A percentile compares a stretch with the other conserved stretches of the same genome.
Conservation (phyloP, 1,140 invertebrate species). For the Philotrypesis tridentata region DNA sequence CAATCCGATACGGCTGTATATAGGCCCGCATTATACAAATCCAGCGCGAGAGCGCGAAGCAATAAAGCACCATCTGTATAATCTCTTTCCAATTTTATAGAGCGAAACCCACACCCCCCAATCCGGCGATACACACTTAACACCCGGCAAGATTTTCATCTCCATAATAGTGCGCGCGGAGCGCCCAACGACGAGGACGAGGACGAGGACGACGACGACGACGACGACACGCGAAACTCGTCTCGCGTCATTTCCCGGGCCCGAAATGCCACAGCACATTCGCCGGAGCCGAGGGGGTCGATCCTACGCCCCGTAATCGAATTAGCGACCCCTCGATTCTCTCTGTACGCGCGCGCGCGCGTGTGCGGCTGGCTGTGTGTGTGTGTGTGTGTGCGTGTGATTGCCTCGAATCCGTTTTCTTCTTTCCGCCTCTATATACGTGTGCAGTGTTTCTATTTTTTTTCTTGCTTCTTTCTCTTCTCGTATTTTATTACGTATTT, state of each 20-base stretch:
- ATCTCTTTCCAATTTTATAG: background rate
- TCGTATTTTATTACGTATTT: constrained; percentile 37
- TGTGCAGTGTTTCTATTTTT: too few relatives aligned
- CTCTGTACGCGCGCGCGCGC: too few relatives aligned
- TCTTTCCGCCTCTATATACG: too few relatives aligned
- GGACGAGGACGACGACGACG: too few relatives aligned
- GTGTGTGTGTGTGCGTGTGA: constrained; percentile 64
- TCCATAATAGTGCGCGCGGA: background rate
- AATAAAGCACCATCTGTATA: background rate
- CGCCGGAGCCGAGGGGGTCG: constrained; percentile 49
- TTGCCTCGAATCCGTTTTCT: constrained; percentile 59
- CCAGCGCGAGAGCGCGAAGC: too few relatives aligned
- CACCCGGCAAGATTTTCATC: constrained; percentile 27
- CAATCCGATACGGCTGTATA: background rate
- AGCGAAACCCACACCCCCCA: constrained; percentile 6
- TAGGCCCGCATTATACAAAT: too few relatives aligned
- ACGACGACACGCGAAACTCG: constrained; percentile 4
- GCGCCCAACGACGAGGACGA: too few relatives aligned
- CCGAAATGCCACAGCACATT: background rate
- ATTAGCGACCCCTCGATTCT: constrained; percentile 69
- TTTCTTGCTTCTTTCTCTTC: background rate
- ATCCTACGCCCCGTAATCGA: constrained; percentile 63
- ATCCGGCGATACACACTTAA: constrained; percentile 1
- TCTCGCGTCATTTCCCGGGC: background rate
- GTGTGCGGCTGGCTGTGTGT: too few relatives aligned